A percentile compares a stretch with the other conserved stretches of the same genome.
Evolutionary conservation across 64 coral and sea anemone genomes (phyloP).

Genomic region (Stichodactyla mertensii): DNA sequence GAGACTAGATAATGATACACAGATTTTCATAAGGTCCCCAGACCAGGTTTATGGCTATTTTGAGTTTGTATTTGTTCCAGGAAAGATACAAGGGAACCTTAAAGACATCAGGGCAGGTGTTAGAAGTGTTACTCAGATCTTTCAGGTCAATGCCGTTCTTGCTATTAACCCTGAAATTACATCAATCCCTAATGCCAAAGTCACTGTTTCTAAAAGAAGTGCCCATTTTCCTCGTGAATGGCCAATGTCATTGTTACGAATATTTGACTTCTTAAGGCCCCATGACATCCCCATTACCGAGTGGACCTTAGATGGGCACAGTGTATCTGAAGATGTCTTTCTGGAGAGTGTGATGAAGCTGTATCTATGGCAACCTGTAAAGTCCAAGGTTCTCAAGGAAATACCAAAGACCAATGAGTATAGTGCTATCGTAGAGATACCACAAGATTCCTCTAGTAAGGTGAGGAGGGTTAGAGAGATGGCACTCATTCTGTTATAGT

Average conservation of each 20-base stretch:
- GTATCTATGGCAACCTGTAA: constrained; percentile 14
- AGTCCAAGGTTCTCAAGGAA: constrained; percentile 48
- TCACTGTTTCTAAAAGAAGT: constrained; percentile 25
- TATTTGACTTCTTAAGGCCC: neutral
- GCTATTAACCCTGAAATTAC: constrained; percentile 35
- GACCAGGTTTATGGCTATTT: constrained; percentile 60
- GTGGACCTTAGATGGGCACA: constrained; percentile 40
- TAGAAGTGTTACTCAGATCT: constrained; percentile 30
- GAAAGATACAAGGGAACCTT: constrained; percentile 51
- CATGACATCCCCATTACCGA: neutral
- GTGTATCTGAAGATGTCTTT: constrained; percentile 30
- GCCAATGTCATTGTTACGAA: neutral
- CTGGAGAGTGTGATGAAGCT: constrained; percentile 35
- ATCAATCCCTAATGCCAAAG: neutral
- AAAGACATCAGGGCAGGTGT: constrained; percentile 55
- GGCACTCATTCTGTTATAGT: too few species aligned
- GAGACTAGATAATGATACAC: neutral
- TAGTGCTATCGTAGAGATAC: constrained; percentile 52
- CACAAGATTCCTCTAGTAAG: neutral
- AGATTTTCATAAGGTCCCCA: constrained; percentile 29
- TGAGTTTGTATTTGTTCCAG: constrained; percentile 61
- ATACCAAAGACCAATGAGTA: constrained; percentile 36
- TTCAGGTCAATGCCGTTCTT: constrained; percentile 39
- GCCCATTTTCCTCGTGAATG: neutral
- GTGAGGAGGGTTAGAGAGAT: neutral